Evolutionary conservation across 2,797 vertebrate species (phyloP).

Genomic region (Pantherophis vulpinus): DNA sequence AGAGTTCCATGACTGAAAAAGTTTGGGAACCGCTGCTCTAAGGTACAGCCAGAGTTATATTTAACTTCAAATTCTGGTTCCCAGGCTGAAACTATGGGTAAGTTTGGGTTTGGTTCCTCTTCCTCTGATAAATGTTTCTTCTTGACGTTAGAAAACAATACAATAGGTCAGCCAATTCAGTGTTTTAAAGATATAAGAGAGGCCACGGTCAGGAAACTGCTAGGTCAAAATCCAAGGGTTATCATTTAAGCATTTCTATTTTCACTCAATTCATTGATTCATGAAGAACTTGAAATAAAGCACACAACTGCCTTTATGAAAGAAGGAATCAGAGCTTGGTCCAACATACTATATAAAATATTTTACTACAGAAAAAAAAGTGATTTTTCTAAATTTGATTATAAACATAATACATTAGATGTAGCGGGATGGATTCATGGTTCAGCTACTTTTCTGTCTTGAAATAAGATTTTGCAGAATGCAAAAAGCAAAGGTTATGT

Average conservation of each 20-base stretch:
- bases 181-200: slow-evolving; percentile 49
- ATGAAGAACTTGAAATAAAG: not conserved
- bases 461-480: not conserved
- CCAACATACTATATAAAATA: not conserved
- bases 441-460: not conserved
- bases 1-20: not conserved
- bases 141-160: slow-evolving; percentile 58
- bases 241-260: slow-evolving; percentile 39
- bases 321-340: not conserved
- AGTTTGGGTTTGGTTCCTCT: slow-evolving; percentile 50
- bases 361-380: not conserved
- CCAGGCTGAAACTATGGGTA: slow-evolving; percentile 64
- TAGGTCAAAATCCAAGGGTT: slow-evolving; percentile 32
- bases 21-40: slow-evolving; percentile 17
- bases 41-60: slow-evolving; percentile 69
- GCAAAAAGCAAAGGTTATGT: not conserved
- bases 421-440: no score
- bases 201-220: slow-evolving; percentile 42
- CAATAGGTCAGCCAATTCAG: slow-evolving; percentile 38
- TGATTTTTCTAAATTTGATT: not conserved
- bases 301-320: not conserved
- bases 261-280: slow-evolving; percentile 45
- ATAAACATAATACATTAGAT: not conserved
- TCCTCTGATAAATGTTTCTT: slow-evolving; percentile 55
- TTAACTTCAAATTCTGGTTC: slow-evolving; percentile 67